Evolutionary conservation across 2,113 vertebrate species (phyloP), one percentile per base, ranked within the genome.

Genomic region (Hydropotes inermis): DNA sequence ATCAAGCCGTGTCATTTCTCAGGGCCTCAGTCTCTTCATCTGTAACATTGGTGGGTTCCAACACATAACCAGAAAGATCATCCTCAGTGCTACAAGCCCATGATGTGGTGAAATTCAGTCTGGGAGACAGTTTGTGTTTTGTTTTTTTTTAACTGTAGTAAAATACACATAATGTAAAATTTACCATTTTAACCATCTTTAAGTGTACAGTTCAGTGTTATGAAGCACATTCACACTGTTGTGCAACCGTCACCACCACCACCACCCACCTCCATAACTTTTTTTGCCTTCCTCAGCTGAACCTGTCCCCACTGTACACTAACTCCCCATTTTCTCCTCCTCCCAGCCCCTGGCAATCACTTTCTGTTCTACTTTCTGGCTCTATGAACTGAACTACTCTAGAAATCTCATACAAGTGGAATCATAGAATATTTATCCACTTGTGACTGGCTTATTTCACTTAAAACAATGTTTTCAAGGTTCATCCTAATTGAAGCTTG

Each of bases 21-120:
- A 45, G 83, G 15, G 36, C 27, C 43, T 89, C 67, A 16, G 58
- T 36, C 12, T 82, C 74, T 58, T 47, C 36, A 27, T 4, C 61
- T 36, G 3, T 23, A 90, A 50, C 57, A 15, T 1, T 21, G 4
- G 10, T 0, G 7, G 5, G 5, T 57, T 36, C 36, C 3, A 27
- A 28, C 6, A 12, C 9, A 8, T 52, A 21, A 47, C 58, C 86
- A 61, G 61, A 60, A 76, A 82, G 70, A 83, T 28, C 27, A 23
- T 55, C 67, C 79, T 76, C 50, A 50, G 33, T 2, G 54, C 43
- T 50, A 2, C 12, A 43, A 7, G 47, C 50, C 45, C 58, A 64
- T 4, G 4, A 57, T 12, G 60, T 43, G 45, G 67, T 64, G 47
- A 85, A 64, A 76, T 86, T 28, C 10, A 61, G 4, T 43, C 33